A percentile compares a stretch with the other conserved stretches of the same genome.
Conservation (phyloP, 2,113 vertebrate species). For the Telmatochromis sp. region DNA sequence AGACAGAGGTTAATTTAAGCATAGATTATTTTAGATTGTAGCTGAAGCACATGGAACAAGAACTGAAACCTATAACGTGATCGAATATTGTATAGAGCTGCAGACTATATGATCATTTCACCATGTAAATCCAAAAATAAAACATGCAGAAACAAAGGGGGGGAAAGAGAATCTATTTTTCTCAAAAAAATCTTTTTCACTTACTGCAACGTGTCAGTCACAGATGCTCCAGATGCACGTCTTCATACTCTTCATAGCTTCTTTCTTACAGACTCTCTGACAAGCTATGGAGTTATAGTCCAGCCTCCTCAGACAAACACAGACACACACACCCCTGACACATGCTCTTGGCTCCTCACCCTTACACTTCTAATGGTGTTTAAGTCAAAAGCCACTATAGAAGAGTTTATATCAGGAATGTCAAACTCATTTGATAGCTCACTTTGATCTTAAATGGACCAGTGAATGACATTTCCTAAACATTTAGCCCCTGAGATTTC, state of each 20-base stretch:
- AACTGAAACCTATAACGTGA: not conserved
- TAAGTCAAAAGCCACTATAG: not conserved
- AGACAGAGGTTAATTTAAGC: not conserved
- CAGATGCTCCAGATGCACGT: not conserved
- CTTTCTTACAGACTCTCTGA: not conserved
- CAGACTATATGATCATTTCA: not conserved
- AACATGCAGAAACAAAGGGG: not conserved
- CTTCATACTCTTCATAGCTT: not conserved
- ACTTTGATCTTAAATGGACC: not conserved
- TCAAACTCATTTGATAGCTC: not conserved
- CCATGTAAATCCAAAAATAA: not conserved
- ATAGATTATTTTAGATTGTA: not conserved
- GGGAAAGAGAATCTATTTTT: accelerated
- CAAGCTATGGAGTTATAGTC: not conserved
- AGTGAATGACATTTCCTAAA: not conserved
- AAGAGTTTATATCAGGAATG: not conserved
- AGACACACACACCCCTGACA: not conserved
- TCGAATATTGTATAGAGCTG: not conserved
- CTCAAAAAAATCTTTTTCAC: not conserved
- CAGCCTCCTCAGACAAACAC: not conserved
- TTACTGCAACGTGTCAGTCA: not conserved
- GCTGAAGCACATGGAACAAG: not conserved
- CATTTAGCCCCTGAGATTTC: not conserved
- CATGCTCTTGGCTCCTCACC: not conserved
- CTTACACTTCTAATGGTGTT: not conserved